These are phyloP conservation scores for Notiomystis cincta DNA, from an alignment of 2,113 vertebrate genomes.

Conservation along the genomic window DNA sequence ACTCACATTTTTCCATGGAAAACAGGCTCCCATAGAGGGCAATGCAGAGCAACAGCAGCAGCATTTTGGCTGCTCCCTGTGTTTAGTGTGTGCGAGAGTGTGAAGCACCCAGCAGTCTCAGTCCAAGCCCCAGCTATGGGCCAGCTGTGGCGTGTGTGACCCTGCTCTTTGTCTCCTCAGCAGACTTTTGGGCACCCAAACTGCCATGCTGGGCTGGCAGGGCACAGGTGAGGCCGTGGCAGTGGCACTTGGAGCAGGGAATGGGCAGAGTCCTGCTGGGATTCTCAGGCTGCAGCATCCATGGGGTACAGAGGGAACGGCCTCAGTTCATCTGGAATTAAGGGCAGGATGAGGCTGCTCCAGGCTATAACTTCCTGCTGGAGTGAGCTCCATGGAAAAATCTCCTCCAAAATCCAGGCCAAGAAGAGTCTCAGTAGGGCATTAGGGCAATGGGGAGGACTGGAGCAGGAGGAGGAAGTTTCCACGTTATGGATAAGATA, in stretches of 20 bases:
- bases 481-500: not conserved
- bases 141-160: not conserved
- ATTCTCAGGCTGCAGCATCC: not conserved
- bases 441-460: not conserved
- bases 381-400: not conserved
- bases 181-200: not conserved
- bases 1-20: not conserved
- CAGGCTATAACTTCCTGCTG: not conserved
- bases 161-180: not conserved
- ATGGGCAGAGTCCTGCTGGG: not conserved
- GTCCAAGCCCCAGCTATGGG: not conserved
- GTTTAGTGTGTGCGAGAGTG: accelerated
- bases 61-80: not conserved
- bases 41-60: not conserved
- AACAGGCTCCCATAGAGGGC: not conserved
- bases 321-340: not conserved
- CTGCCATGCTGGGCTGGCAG: accelerated
- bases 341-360: not conserved
- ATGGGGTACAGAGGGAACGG: not conserved
- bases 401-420: not conserved
- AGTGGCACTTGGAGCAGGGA: not conserved
- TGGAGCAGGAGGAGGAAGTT: not conserved
- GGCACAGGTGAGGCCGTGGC: accelerated
- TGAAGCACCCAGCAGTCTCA: accelerated
- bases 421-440: not conserved